A percentile compares a stretch with the other conserved stretches of the same genome.
Evolutionary conservation across 2,113 vertebrate species (phyloP).

Genomic region (Andinoacara biseriatus): DNA sequence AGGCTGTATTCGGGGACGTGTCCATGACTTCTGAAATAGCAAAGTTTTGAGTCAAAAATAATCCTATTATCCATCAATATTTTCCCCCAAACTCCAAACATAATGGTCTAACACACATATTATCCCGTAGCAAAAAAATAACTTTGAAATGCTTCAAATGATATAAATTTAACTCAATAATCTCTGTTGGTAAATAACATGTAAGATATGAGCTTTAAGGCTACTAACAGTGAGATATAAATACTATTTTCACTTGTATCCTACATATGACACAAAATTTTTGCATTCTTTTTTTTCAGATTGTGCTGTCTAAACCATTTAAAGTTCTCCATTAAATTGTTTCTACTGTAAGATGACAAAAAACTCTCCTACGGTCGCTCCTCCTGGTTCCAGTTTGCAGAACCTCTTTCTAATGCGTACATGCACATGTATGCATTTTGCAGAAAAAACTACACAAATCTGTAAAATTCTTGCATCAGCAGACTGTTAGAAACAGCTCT

Average conservation of each 20-base stretch:
- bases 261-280: background rate
- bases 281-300: background rate
- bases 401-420: no score
- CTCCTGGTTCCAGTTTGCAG: background rate
- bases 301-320: background rate
- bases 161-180: background rate
- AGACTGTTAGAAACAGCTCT: background rate
- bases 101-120: background rate
- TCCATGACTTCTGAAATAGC: background rate
- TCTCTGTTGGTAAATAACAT: background rate
- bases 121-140: no score
- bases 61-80: background rate
- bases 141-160: no score
- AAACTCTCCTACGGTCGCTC: no score
- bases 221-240: background rate
- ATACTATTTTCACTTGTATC: background rate
- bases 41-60: background rate
- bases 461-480: background rate
- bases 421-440: no score
- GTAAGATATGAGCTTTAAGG: background rate
- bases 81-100: background rate
- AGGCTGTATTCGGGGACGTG: background rate
- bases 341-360: background rate
- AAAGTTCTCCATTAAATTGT: background rate
- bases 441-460: background rate